Conservation (phyloP, 2,797 vertebrate species). For the Crocodylus rhombifer region DNA sequence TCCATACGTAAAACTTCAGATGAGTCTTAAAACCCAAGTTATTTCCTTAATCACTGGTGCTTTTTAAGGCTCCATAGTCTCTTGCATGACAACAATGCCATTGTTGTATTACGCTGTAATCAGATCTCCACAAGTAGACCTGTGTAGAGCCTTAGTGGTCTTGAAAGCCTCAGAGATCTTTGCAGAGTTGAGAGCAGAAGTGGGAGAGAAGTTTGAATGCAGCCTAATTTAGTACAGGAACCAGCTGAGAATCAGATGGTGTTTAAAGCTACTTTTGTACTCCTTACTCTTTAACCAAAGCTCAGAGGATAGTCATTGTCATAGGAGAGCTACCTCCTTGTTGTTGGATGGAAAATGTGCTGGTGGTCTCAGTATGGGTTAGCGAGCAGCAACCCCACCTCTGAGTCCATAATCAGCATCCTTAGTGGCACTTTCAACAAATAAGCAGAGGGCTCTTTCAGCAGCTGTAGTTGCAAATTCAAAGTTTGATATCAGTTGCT, state of each 20-base stretch:
- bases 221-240: neutral
- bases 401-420: neutral
- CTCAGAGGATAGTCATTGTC: neutral
- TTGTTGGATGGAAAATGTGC: neutral
- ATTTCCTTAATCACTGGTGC: neutral
- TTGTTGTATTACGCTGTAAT: neutral
- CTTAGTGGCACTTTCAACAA: neutral
- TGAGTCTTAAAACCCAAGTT: neutral
- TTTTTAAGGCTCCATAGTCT: neutral
- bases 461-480: neutral
- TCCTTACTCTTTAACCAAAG: rapidly evolving
- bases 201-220: neutral
- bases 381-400: neutral
- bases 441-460: neutral
- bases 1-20: neutral
- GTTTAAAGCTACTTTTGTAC: neutral
- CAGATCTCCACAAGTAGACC: neutral
- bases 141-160: neutral
- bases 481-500: neutral
- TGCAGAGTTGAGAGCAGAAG: neutral
- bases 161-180: neutral
- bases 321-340: neutral
- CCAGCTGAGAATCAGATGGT: rapidly evolving
- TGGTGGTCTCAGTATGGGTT: neutral
- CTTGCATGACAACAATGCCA: neutral